Percentiles rank a stretch among this genome's conserved stretches.
phyloP scores from a whole-genome alignment of 1,140 invertebrate species.

The Drosophila triauraria region DNA sequence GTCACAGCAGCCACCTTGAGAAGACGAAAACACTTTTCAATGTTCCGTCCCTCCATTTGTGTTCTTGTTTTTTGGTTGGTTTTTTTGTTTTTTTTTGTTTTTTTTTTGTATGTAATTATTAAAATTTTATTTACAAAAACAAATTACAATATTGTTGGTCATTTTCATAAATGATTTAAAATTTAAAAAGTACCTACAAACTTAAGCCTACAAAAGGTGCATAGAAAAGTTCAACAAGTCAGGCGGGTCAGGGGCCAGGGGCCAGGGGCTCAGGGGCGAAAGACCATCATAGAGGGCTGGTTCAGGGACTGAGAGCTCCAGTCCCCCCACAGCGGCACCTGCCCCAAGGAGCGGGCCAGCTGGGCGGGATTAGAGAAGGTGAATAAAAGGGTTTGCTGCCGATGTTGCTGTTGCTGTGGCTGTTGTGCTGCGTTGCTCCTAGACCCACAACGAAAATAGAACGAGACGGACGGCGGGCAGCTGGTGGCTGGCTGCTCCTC shows the following conservation, averaged over 20 bases:
- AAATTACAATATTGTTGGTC: slow-evolving; percentile 80
- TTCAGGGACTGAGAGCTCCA: slow-evolving; percentile 24
- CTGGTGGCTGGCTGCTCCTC: slow-evolving; percentile 33
- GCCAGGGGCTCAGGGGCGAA: slow-evolving; percentile 25
- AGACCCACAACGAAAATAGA: slow-evolving; percentile 54
- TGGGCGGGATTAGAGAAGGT: slow-evolving; percentile 14
- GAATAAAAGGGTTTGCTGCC: slow-evolving; percentile 8
- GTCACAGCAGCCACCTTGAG: slow-evolving; percentile 34
- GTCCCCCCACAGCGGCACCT: slow-evolving; percentile 40
- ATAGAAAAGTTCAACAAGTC: slow-evolving; percentile 73
- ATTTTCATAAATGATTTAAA: slow-evolving; percentile 74
- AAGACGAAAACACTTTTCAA: slow-evolving; percentile 19
- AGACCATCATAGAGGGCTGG: slow-evolving; percentile 56
- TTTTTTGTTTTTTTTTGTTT: slow-evolving; percentile 13
- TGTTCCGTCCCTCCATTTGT: slow-evolving; percentile 9
- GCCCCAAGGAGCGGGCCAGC: slow-evolving; percentile 43
- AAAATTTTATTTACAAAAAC: slow-evolving; percentile 84
- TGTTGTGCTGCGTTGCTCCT: slow-evolving; percentile 38
- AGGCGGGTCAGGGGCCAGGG: background rate
- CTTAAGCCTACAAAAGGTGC: slow-evolving; percentile 69
- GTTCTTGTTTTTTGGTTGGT: slow-evolving; percentile 31
- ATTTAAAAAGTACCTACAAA: slow-evolving; percentile 82
- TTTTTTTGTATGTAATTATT: slow-evolving; percentile 64
- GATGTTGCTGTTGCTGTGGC: slow-evolving; percentile 22
- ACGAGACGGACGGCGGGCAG: slow-evolving; percentile 30